Base-by-base conservation (phyloP, 2,888 invertebrate genomes). In the Bembecia ichneumoniformis region DNA sequence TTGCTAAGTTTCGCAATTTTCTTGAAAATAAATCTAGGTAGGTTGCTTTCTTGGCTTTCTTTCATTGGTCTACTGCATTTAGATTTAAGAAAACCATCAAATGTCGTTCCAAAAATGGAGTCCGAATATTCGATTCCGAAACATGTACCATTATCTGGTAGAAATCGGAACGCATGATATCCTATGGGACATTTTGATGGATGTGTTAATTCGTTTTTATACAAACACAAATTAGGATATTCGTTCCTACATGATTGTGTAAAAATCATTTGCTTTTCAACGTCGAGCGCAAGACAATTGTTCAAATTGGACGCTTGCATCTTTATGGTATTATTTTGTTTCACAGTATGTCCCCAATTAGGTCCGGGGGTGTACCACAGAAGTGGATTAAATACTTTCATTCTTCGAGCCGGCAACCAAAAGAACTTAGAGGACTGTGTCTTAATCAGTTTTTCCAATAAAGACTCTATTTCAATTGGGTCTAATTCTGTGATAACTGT, bases 391-490 rank as follows among this genome's bases (percentile, higher is more conserved):
- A 81, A 87, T 35, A 68, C 54, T 47, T 75, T 76, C n/a, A 63
- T 58, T 40, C 89, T 74, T 45, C 71, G 71, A 3, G 82, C 79
- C 13, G 90, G 89, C 49, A 90, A 57, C 90, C 90, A 90, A 59
- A 69, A 81, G 51, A 68, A 74, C 54, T 64, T 66, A 0, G 76
- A 71, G 1, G 50, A 55, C 49, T 73, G 71, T 46, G 54, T 58
- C 13, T 52, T 48, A 48, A 54, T 61, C 50, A 89, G 73, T 9
- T 73, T 71, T 40, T 62, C 51, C 20, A 84, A 51, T 50, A 87
- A 53, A n/a, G 66, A 66, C 11, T 66, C 52, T 1, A 72, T 51
- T 56, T 83, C 80, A 13, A 61, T 53, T 46, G 55, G 53, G 43
- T 65, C 61, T 28, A 87, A 62, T 56, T 86, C 80, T 1, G 80